Evolutionary conservation across 2,797 vertebrate genomes (phyloP), one percentile per base, ranked within the genome.

Genomic region (Gobio occitaniae): DNA sequence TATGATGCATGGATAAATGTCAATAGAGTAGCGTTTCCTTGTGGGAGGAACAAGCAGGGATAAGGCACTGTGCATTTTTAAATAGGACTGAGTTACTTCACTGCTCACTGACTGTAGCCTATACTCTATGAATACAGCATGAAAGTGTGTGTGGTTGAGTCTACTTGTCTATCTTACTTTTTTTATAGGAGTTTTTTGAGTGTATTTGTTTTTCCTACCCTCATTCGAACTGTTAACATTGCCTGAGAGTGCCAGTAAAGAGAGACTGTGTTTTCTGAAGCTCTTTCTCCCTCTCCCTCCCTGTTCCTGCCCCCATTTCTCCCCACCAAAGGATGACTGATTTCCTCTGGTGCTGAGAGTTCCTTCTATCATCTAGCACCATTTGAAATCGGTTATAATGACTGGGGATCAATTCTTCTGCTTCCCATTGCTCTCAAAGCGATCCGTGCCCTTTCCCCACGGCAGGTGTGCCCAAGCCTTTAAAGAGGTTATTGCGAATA

Each of bases 351-450:
- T 99, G 98, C 95, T 96, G 97, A 97, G 98, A 99, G 97, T 95
- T 94, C 84, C 88, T 93, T 93, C 84, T 89, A 95, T 95, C 96
- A 96, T 99, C 98, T 99, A 99, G 98, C 98, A 99, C 98, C 98
- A 99, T 99, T 98, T 98, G 98, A 99, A 99, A 99, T 99, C 98
- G 97, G 98, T 99, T 99, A 99, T 99, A 97, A 96, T 95, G 95
- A 96, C 94, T 88, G 97, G 98, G 97, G 97, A 96, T 96, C 93
- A 92, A 77, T 88, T 87, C 93, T 38, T 89, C 93, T 54, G 83
- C 74, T 71, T 74, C 71, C 17, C 8, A 2, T 47, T 25, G 6
- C 9, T 1, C 32, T 50, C 17, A 48, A 32, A 13, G 19, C 56
- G 12, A n/a, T 44, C 65, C 17, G 16, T 32, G 13, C n/a, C 50